phyloP scores from a whole-genome alignment of 1,140 invertebrate species.

The Vollenhovia emeryi region DNA sequence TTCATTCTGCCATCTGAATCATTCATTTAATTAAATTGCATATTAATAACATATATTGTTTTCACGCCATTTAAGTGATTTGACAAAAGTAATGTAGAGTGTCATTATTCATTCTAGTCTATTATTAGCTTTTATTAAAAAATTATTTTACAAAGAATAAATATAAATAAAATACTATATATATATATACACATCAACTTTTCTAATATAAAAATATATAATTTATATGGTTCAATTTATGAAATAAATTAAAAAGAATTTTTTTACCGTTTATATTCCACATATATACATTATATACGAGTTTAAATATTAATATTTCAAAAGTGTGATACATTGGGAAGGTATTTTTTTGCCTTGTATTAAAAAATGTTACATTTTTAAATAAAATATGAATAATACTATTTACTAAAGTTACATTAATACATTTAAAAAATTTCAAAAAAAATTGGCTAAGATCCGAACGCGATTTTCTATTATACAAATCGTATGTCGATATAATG shows the following conservation, averaged over 20 bases:
- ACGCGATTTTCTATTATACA: neutral
- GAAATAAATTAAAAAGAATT: neutral
- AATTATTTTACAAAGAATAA: constrained; percentile 1
- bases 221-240: neutral
- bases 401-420: too few relatives aligned
- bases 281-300: neutral
- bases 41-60: neutral
- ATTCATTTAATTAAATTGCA: neutral
- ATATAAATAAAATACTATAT: neutral
- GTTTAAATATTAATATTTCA: neutral
- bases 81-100: neutral
- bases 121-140: constrained; percentile 20
- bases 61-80: constrained; percentile 26
- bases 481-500: neutral
- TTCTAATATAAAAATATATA: neutral
- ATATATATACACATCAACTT: neutral
- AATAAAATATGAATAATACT: constrained; percentile 16
- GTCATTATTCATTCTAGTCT: constrained; percentile 42
- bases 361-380: neutral
- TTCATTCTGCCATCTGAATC: constrained; percentile 21
- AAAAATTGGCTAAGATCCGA: too few relatives aligned
- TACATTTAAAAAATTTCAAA: neutral
- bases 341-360: neutral
- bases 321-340: neutral
- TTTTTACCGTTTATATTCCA: neutral